These are phyloP conservation scores for Pogonomyrmex barbatus DNA, from an alignment of 1,140 invertebrate genomes.

Conservation along the genomic window DNA sequence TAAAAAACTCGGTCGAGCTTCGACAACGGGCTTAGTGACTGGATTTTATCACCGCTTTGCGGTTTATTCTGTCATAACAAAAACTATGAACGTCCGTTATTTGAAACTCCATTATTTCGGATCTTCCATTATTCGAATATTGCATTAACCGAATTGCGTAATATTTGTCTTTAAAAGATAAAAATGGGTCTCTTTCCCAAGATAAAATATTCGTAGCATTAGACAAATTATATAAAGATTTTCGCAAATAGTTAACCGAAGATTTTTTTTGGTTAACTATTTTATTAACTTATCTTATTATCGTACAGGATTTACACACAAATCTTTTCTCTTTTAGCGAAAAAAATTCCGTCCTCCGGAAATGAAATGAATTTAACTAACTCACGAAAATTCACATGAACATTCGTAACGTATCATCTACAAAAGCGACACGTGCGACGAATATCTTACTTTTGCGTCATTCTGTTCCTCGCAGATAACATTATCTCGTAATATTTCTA, in stretches of 20 bases:
- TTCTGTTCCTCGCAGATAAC: background rate
- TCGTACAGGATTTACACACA: no score
- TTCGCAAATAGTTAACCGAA: background rate
- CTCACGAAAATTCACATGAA: background rate
- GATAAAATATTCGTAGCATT: background rate
- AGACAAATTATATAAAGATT: background rate
- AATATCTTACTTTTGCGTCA: background rate
- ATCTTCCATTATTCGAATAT: background rate
- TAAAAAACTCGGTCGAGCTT: background rate
- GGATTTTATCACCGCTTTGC: background rate
- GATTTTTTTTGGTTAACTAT: background rate
- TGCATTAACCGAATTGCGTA: background rate
- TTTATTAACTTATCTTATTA: no score
- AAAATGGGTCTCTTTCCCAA: background rate
- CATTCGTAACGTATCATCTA: constrained; percentile 1
- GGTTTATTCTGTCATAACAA: background rate
- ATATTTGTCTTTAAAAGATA: background rate
- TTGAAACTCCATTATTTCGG: constrained; percentile 5
- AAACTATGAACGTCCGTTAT: background rate
- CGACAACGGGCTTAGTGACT: background rate
- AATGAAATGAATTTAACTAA: background rate
- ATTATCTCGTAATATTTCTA: background rate
- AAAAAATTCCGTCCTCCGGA: background rate
- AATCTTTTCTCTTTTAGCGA: background rate
- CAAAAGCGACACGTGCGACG: background rate